These are phyloP conservation scores for Lytechinus pictus DNA, from an alignment of 35 echinoderm and acorn worm genomes.

Conservation along the genomic window DNA sequence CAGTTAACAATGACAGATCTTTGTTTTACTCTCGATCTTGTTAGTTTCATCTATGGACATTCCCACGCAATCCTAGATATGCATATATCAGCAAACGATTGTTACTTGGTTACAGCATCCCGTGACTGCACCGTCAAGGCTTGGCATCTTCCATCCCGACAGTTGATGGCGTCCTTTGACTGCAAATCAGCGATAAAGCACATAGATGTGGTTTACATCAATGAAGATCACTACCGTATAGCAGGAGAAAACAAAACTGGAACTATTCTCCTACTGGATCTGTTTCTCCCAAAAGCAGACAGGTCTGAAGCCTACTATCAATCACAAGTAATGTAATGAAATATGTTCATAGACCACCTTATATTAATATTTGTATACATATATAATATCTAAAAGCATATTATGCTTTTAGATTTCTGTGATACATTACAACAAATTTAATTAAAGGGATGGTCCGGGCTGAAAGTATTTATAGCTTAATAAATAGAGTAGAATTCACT, in stretches of 20 bases:
- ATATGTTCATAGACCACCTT: not conserved
- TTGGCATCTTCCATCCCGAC: slow-evolving; percentile 65
- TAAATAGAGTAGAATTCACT: too few relatives aligned
- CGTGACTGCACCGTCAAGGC: slow-evolving; percentile 84
- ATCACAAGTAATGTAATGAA: not conserved
- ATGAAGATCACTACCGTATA: slow-evolving; percentile 58
- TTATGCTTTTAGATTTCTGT: not conserved
- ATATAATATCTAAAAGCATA: not conserved
- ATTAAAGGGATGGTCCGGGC: too few relatives aligned
- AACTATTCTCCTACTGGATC: slow-evolving; percentile 63
- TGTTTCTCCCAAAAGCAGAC: slow-evolving; percentile 53
- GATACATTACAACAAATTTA: too few relatives aligned
- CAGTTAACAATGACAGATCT: not conserved
- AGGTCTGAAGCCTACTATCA: not conserved
- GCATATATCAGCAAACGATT: slow-evolving; percentile 62
- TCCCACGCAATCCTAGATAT: slow-evolving; percentile 79
- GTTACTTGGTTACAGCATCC: slow-evolving; percentile 76
- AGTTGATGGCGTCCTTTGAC: slow-evolving; percentile 76
- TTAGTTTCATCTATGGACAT: slow-evolving; percentile 75
- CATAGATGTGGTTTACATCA: slow-evolving; percentile 58
- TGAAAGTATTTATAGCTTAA: too few relatives aligned
- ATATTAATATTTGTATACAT: not conserved
- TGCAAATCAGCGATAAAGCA: slow-evolving; percentile 79
- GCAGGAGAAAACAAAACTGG: slow-evolving; percentile 76
- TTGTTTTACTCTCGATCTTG: not conserved